phyloP scores from a whole-genome alignment of 2,113 vertebrate species.

The Elgaria multicarinata region DNA sequence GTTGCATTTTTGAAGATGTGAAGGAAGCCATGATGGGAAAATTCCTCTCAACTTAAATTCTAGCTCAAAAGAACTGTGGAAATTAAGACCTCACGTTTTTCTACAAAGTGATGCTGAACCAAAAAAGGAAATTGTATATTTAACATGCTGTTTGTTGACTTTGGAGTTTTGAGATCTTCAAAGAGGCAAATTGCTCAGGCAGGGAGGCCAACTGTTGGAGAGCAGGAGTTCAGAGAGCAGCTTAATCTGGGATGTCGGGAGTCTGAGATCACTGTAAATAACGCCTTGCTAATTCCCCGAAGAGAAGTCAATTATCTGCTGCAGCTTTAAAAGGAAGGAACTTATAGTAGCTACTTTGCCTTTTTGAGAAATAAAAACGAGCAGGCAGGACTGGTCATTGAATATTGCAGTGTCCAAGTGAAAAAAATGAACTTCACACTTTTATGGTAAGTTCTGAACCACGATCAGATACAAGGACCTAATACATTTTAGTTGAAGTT shows the following conservation, averaged over 20 bases:
- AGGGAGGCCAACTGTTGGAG: not conserved
- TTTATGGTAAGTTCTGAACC: not conserved
- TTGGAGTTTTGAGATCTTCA: conserved; percentile 23
- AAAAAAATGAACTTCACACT: not conserved
- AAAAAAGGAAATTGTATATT: conserved; percentile 8
- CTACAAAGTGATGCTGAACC: not conserved
- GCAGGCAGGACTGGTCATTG: not conserved
- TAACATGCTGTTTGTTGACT: conserved; percentile 21
- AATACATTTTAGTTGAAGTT: not conserved
- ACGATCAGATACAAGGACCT: not conserved
- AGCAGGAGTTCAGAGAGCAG: conserved; percentile 27
- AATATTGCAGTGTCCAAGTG: not conserved
- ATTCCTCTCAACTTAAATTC: conserved; percentile 32
- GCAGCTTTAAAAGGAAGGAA: conserved; percentile 35
- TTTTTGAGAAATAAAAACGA: conserved; percentile 9
- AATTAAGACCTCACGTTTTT: not conserved
- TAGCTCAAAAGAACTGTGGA: not conserved
- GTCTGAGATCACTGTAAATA: conserved; percentile 39
- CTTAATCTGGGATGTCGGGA: conserved; percentile 25
- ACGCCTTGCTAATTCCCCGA: conserved; percentile 42
- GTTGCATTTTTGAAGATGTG: conserved; percentile 83
- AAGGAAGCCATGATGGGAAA: not conserved
- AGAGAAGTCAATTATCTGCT: conserved; percentile 44
- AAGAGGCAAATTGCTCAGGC: conserved; percentile 30
- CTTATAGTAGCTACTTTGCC: conserved; percentile 18